Evolutionary conservation across 2,797 vertebrate species (phyloP).

Genomic region (Pseudotriccus pelzelni): DNA sequence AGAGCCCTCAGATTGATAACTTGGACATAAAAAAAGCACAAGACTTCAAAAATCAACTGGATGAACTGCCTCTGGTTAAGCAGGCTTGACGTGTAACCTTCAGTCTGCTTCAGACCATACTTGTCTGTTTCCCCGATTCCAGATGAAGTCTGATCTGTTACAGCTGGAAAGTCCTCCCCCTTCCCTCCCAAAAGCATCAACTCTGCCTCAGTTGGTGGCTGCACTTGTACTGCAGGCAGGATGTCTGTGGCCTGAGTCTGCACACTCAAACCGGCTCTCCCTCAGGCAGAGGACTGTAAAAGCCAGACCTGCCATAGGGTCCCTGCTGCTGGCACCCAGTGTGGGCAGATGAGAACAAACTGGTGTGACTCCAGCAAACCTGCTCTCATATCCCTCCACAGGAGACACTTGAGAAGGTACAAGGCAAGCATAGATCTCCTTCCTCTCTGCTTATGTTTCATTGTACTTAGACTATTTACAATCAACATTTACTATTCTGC

Average conservation of each 20-base stretch:
- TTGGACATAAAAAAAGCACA: background rate
- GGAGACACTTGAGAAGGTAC: background rate
- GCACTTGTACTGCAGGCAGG: background rate
- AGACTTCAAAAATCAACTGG: background rate
- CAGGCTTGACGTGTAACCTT: background rate
- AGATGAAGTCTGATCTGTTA: background rate
- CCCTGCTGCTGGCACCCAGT: background rate
- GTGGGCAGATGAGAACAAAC: background rate
- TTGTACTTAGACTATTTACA: background rate
- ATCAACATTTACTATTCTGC: background rate
- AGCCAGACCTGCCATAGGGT: background rate
- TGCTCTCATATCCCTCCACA: background rate
- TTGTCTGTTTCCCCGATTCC: background rate
- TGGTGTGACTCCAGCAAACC: background rate
- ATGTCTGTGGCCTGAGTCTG: background rate
- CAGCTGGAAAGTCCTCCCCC: background rate
- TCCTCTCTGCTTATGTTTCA: background rate
- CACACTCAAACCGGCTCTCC: background rate
- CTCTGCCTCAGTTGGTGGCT: background rate
- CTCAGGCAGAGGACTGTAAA: background rate
- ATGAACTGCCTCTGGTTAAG: background rate
- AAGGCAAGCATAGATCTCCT: background rate
- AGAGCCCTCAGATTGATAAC: background rate
- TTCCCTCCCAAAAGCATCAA: background rate
- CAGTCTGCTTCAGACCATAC: background rate